Evolutionary conservation across 2,113 vertebrate species (phyloP).

Genomic region (Silurus meridionalis): DNA sequence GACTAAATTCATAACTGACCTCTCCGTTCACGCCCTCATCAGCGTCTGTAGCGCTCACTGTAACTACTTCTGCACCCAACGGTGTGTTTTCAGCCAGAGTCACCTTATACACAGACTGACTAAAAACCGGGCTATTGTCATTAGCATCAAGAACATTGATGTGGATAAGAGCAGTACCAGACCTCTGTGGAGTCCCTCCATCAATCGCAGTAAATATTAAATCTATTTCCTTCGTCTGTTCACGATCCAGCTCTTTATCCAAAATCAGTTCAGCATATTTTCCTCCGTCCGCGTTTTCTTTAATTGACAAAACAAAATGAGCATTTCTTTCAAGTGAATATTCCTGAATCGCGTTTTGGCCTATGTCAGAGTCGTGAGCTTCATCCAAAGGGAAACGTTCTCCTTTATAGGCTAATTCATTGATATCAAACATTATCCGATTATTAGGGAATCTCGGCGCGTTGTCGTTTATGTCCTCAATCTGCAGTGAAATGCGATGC

Average conservation of each 20-base stretch:
- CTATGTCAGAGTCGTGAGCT: slow-evolving; percentile 65
- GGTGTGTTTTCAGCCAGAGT: slow-evolving; percentile 49
- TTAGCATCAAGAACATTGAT: too few relatives aligned
- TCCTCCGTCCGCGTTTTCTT: slow-evolving; percentile 55
- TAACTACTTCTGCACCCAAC: slow-evolving; percentile 49
- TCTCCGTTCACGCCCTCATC: slow-evolving; percentile 32
- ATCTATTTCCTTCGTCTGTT: slow-evolving; percentile 53
- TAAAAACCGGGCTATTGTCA: too few relatives aligned
- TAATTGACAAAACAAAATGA: slow-evolving; percentile 56
- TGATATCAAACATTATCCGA: slow-evolving; percentile 62
- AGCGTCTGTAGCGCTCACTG: slow-evolving; percentile 67
- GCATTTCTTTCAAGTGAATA: slow-evolving; percentile 66
- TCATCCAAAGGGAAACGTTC: slow-evolving; percentile 61
- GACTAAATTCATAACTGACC: slow-evolving; percentile 18
- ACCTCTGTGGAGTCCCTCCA: too few relatives aligned
- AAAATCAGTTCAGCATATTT: slow-evolving; percentile 64
- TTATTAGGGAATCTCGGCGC: slow-evolving; percentile 59
- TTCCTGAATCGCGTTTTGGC: slow-evolving; percentile 71
- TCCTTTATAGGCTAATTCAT: slow-evolving; percentile 64
- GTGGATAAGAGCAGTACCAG: too few relatives aligned
- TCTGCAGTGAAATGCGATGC: slow-evolving; percentile 42
- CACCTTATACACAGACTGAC: too few relatives aligned
- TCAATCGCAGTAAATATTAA: too few relatives aligned
- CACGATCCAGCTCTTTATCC: slow-evolving; percentile 68
- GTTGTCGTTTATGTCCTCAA: slow-evolving; percentile 67